Evolutionary conservation across 30 jellyfish, hydroid and myxozoan species (phyloP).

Genomic region (Turritopsis rubra): DNA sequence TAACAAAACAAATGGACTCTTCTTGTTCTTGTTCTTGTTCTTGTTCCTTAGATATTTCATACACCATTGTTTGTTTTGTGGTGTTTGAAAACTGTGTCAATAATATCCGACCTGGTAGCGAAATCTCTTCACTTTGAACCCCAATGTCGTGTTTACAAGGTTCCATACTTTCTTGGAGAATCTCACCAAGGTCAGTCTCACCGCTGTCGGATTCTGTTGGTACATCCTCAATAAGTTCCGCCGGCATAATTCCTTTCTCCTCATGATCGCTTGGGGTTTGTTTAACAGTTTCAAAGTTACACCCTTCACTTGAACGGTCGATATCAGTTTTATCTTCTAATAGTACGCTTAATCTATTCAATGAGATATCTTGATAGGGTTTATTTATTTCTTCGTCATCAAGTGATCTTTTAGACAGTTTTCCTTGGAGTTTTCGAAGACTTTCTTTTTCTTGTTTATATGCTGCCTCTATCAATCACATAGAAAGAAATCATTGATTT

Average conservation of each 20-base stretch:
- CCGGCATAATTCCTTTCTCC: background rate
- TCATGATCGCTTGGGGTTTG: background rate
- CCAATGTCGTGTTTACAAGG: background rate
- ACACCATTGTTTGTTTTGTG: background rate
- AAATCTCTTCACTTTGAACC: background rate
- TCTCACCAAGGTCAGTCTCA: background rate
- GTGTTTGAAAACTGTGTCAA: background rate
- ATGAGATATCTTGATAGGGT: background rate
- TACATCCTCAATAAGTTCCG: background rate
- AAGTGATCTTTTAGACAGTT: background rate
- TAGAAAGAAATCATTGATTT: too few relatives aligned
- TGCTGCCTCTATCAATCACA: slow-evolving; percentile 63
- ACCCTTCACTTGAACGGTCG: too few relatives aligned
- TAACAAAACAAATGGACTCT: background rate
- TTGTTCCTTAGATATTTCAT: background rate
- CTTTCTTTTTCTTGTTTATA: slow-evolving; percentile 55
- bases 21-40: background rate
- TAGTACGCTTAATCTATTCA: slow-evolving; percentile 5
- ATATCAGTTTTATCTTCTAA: background rate
- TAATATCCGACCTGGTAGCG: background rate
- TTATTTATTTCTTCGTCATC: background rate
- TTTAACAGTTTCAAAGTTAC: background rate
- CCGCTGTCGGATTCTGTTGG: background rate
- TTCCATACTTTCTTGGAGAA: background rate
- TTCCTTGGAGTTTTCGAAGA: slow-evolving; percentile 10